Conservation (phyloP, 2,888 invertebrate genomes). For the Amphipyra berbera region DNA sequence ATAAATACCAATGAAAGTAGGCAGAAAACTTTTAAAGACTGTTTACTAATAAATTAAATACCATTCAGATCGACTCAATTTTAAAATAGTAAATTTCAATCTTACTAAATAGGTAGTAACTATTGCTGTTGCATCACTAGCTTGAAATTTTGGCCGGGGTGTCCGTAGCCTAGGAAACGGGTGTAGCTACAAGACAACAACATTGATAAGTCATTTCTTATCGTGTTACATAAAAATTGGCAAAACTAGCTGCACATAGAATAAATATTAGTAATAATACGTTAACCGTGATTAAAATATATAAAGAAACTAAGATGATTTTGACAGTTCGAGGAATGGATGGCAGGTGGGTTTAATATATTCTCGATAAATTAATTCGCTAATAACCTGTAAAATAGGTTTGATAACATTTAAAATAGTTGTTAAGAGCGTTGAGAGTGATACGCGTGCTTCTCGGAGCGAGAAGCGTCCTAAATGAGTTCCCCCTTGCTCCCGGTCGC, state of each 20-base stretch:
- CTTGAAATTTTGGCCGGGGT: conserved; percentile 70
- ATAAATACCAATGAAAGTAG: too few relatives aligned
- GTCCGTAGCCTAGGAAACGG: conserved; percentile 89
- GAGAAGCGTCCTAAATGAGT: conserved; percentile 65
- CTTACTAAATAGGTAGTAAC: conserved; percentile 28
- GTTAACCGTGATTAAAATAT: conserved; percentile 44
- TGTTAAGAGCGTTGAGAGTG: conserved; percentile 32
- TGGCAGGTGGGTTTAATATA: conserved; percentile 82
- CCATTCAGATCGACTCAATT: not conserved
- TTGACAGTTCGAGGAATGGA: conserved; percentile 85
- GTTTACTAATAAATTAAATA: too few relatives aligned
- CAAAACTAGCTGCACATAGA: conserved; percentile 50
- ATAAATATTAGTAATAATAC: conserved; percentile 36
- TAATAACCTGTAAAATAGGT: conserved; percentile 43
- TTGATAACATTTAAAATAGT: conserved; percentile 42
- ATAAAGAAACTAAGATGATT: conserved; percentile 68
- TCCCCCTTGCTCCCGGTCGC: conserved; percentile 74
- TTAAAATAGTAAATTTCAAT: not conserved
- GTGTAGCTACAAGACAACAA: conserved; percentile 88
- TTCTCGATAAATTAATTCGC: conserved; percentile 54
- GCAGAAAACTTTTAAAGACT: too few relatives aligned
- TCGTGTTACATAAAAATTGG: conserved; percentile 79
- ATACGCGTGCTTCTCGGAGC: conserved; percentile 56
- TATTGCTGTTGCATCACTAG: conserved; percentile 56
- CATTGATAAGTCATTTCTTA: conserved; percentile 80